Conservation (phyloP, 2,113 vertebrate species). For the Indri indri region DNA sequence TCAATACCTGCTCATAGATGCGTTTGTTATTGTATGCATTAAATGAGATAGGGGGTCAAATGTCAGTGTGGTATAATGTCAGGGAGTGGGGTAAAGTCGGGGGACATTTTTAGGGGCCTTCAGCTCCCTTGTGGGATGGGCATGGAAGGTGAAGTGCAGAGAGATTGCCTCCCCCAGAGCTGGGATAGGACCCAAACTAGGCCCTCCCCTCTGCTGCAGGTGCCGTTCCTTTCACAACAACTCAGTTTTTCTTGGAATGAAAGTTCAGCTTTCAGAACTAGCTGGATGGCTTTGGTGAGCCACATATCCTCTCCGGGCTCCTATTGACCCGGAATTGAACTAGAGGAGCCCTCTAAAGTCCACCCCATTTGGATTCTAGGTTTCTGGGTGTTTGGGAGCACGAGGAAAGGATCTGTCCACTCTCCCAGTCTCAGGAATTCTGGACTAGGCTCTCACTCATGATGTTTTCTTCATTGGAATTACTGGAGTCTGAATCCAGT, state of each 20-base stretch:
- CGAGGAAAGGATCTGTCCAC: neutral
- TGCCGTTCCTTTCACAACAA: neutral
- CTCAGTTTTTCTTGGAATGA: neutral
- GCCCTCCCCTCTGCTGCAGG: rapidly evolving
- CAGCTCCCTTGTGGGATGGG: rapidly evolving
- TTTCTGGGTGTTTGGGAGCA: neutral
- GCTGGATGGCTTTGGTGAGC: neutral
- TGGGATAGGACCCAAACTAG: neutral
- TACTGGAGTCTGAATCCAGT: neutral
- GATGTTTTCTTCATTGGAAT: neutral
- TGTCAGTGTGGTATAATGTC: neutral
- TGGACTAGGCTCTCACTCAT: neutral
- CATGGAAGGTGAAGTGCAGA: neutral
- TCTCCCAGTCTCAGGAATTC: neutral
- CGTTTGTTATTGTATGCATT: neutral
- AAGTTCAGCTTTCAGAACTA: neutral
- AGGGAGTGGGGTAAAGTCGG: too few relatives aligned
- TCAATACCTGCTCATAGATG: neutral
- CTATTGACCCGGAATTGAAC: neutral
- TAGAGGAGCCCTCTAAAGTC: neutral
- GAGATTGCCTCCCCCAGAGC: neutral
- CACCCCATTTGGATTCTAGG: neutral
- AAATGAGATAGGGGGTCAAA: neutral
- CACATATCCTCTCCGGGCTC: neutral
- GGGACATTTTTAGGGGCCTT: neutral